A percentile compares a stretch with the other conserved stretches of the same genome.
Evolutionary conservation across 2,888 invertebrate species (phyloP).

Genomic region (Neoscelio sp.): DNA sequence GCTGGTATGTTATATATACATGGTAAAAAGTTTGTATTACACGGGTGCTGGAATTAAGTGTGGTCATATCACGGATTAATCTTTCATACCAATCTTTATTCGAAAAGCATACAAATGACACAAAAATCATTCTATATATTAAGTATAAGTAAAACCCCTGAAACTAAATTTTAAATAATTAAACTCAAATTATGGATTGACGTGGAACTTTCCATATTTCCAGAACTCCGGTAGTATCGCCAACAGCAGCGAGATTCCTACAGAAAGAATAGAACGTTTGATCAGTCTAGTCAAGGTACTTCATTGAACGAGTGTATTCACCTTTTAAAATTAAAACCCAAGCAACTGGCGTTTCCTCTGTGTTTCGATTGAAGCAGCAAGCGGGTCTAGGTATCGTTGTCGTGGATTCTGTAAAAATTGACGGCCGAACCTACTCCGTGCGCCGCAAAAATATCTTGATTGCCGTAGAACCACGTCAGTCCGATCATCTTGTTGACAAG

Average conservation of each 20-base stretch:
- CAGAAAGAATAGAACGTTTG: slow-evolving; percentile 53
- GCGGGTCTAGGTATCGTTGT: slow-evolving; percentile 72
- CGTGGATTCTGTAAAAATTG: slow-evolving; percentile 76
- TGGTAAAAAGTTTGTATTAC: no score
- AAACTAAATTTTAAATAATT: no score
- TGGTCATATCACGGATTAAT: no score
- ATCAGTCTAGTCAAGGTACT: background rate
- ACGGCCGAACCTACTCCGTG: slow-evolving; percentile 77
- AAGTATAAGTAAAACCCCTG: no score
- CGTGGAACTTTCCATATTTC: slow-evolving; percentile 80
- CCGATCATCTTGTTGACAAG: slow-evolving; percentile 77
- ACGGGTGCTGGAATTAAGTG: no score
- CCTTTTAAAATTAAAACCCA: slow-evolving; percentile 79
- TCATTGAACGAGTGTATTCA: slow-evolving; percentile 49
- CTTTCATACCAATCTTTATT: no score
- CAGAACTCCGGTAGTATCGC: slow-evolving; percentile 76
- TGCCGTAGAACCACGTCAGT: slow-evolving; percentile 77
- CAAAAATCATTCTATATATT: no score
- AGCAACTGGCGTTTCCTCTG: slow-evolving; percentile 75
- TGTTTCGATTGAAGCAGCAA: slow-evolving; percentile 74
- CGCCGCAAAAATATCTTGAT: slow-evolving; percentile 77
- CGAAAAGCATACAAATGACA: background rate
- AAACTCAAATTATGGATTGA: slow-evolving; percentile 53
- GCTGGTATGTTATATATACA: no score
- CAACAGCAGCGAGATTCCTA: slow-evolving; percentile 78